These are phyloP conservation scores for Hypsibius dujardini DNA, from an alignment of 1,140 invertebrate species.

Conservation along the genomic window DNA sequence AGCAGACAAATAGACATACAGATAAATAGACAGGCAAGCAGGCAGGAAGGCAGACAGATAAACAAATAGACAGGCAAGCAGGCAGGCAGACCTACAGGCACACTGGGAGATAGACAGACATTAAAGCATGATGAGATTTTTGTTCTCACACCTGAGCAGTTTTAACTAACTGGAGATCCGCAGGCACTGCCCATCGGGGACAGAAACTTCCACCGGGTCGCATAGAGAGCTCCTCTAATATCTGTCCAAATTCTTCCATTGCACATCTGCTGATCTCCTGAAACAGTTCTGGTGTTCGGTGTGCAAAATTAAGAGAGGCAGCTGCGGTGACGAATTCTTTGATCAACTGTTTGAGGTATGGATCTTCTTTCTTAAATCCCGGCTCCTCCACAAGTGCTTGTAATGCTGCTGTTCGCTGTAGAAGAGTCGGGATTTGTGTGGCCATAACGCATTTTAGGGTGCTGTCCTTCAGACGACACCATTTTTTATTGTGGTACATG, in stretches of 20 bases:
- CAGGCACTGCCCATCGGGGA: not conserved
- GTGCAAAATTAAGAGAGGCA: not conserved
- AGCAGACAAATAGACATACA: too few relatives aligned
- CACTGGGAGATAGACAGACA: too few relatives aligned
- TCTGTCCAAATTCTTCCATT: not conserved
- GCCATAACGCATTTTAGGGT: not conserved
- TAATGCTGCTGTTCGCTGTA: not conserved
- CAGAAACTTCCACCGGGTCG: not conserved
- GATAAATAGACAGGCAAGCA: too few relatives aligned
- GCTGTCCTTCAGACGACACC: not conserved
- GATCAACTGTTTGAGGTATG: not conserved
- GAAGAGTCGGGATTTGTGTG: not conserved
- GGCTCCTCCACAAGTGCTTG: not conserved
- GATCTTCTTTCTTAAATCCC: not conserved
- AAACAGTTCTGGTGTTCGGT: not conserved
- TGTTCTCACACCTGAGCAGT: not conserved
- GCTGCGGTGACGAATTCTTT: not conserved
- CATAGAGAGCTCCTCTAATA: not conserved
- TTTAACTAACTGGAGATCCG: not conserved
- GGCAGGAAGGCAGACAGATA: too few relatives aligned
- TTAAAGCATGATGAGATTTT: too few relatives aligned
- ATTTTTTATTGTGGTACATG: not conserved
- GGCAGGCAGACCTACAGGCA: too few relatives aligned
- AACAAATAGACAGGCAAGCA: too few relatives aligned
- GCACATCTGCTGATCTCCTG: not conserved